These are phyloP conservation scores for Pseudochromis fuscus DNA, from an alignment of 2,797 vertebrate genomes.

Conservation along the genomic window DNA sequence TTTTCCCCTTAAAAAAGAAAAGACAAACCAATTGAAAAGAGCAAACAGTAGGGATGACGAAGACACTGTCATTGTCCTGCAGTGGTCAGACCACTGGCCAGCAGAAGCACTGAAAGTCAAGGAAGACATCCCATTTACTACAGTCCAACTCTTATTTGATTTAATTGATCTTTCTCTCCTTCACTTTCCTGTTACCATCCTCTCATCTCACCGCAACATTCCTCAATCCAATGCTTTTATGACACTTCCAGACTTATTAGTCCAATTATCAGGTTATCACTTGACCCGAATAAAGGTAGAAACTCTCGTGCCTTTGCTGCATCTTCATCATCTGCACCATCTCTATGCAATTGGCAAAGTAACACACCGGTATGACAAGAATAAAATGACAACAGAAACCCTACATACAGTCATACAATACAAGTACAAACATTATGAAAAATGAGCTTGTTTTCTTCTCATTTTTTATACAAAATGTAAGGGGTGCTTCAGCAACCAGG, in stretches of 20 bases:
- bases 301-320: slow-evolving; percentile 36
- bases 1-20: slow-evolving; percentile 71
- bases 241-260: slow-evolving; percentile 28
- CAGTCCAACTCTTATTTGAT: slow-evolving; percentile 32
- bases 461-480: slow-evolving; percentile 79
- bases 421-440: slow-evolving; percentile 82
- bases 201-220: slow-evolving; percentile 27
- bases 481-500: slow-evolving; percentile 64
- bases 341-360: slow-evolving; percentile 64
- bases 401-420: slow-evolving; percentile 76
- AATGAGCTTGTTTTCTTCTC: slow-evolving; percentile 65
- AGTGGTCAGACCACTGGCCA: slow-evolving; percentile 54
- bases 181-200: slow-evolving; percentile 21
- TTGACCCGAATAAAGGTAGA: slow-evolving; percentile 33
- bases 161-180: slow-evolving; percentile 2
- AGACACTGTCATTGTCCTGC: slow-evolving; percentile 64
- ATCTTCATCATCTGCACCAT: slow-evolving; percentile 58
- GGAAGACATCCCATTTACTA: slow-evolving; percentile 70
- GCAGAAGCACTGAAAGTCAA: slow-evolving; percentile 64
- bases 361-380: slow-evolving; percentile 71
- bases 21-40: slow-evolving; percentile 67
- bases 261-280: slow-evolving; percentile 14
- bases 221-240: slow-evolving; percentile 24
- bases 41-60: slow-evolving; percentile 66
- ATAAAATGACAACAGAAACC: slow-evolving; percentile 73